phyloP scores from a whole-genome alignment of 2,797 vertebrate species.

The Microctenopoma lineatum region DNA sequence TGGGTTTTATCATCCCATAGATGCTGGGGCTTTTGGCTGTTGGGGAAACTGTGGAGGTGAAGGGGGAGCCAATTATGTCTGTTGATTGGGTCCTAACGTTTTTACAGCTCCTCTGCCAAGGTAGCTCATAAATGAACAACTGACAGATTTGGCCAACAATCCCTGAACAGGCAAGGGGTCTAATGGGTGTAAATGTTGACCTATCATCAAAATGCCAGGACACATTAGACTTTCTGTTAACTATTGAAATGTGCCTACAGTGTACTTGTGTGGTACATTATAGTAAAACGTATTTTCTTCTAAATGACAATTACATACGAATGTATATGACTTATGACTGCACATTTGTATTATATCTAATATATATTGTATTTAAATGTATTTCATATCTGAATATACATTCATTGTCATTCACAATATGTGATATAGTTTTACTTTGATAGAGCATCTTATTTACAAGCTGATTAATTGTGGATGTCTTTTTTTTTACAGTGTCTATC shows the following conservation, averaged over 20 bases:
- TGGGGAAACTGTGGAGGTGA: slow-evolving; percentile 37
- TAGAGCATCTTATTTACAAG: slow-evolving; percentile 15
- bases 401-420: background rate
- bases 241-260: slow-evolving; percentile 25
- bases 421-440: background rate
- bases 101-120: slow-evolving; percentile 65
- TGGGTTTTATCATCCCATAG: slow-evolving; percentile 61
- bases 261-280: slow-evolving; percentile 4
- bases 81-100: slow-evolving; percentile 64
- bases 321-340: background rate
- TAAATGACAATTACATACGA: background rate
- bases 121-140: slow-evolving; percentile 70
- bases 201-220: slow-evolving; percentile 63
- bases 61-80: slow-evolving; percentile 55
- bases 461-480: background rate
- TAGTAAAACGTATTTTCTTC: slow-evolving; percentile 2
- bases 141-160: slow-evolving; percentile 62
- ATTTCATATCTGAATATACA: background rate
- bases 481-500: background rate
- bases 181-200: slow-evolving; percentile 60
- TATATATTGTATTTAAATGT: background rate
- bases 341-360: background rate
- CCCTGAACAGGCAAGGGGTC: slow-evolving; percentile 19
- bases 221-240: slow-evolving; percentile 45
- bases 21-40: slow-evolving; percentile 47